Evolutionary conservation across 1,140 invertebrate species (phyloP).

Genomic region (Rhopalosiphum maidis): DNA sequence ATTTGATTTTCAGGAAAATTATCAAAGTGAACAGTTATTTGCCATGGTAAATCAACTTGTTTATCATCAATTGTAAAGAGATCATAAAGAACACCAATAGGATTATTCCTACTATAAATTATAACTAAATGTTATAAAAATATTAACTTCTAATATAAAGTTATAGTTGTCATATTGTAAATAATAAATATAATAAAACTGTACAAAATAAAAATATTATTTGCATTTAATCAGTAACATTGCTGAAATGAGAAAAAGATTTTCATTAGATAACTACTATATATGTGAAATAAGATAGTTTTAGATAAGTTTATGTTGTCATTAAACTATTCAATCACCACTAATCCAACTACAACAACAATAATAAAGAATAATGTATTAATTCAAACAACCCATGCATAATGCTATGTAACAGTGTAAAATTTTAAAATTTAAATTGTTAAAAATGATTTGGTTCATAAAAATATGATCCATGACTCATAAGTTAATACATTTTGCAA

Average conservation of each 20-base stretch:
- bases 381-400: not conserved
- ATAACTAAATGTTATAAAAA: not conserved
- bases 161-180: not conserved
- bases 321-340: not conserved
- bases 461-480: not conserved
- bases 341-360: not conserved
- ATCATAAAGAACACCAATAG: conserved; percentile 94
- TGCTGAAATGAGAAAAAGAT: not conserved
- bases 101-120: conserved; percentile 83
- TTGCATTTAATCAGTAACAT: not conserved
- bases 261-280: not conserved
- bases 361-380: not conserved
- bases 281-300: not conserved
- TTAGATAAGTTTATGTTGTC: not conserved
- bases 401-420: not conserved
- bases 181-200: not conserved
- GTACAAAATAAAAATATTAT: not conserved
- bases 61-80: conserved; percentile 73
- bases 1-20: conserved; percentile 84
- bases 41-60: conserved; percentile 80
- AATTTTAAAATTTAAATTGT: too few relatives aligned
- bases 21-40: conserved; percentile 92
- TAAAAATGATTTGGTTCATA: not conserved
- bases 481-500: not conserved
- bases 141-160: not conserved